Conservation (phyloP, 2,797 vertebrate species). For the Lepidocolaptes lacrymiger region DNA sequence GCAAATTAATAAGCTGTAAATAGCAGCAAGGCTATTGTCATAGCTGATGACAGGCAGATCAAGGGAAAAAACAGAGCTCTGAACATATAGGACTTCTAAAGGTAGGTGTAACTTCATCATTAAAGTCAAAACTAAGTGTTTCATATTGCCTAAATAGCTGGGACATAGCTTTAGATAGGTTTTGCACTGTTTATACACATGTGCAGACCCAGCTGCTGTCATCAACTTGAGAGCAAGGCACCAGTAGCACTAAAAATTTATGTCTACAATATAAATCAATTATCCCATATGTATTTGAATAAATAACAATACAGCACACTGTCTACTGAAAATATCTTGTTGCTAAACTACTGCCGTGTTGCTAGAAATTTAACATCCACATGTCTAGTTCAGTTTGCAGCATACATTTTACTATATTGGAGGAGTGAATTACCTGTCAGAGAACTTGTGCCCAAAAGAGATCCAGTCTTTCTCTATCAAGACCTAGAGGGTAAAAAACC, state of each 20-base stretch:
- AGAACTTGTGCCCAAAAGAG: conserved; percentile 98
- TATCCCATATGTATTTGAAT: not conserved
- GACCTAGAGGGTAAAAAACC: conserved; percentile 78
- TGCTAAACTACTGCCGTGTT: not conserved
- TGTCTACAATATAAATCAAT: not conserved
- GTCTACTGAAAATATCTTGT: not conserved
- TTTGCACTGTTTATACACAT: not conserved
- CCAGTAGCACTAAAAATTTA: not conserved
- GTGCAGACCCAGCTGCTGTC: not conserved
- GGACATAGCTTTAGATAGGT: accelerated
- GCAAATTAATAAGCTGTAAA: not conserved
- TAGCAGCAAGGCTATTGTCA: not conserved
- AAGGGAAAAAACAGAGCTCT: not conserved
- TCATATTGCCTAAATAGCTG: not conserved
- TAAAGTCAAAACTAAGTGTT: not conserved
- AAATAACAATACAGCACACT: not conserved
- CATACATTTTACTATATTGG: accelerated
- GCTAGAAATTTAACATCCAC: not conserved
- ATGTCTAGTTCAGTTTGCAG: not conserved
- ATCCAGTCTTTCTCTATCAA: conserved; percentile 99
- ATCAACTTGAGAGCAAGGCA: not conserved
- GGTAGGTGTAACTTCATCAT: not conserved
- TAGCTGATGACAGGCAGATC: not conserved
- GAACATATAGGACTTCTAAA: not conserved
- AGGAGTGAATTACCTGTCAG: conserved; percentile 87